Conservation (phyloP, 2,888 invertebrate species). For the Epinotia ramella region DNA sequence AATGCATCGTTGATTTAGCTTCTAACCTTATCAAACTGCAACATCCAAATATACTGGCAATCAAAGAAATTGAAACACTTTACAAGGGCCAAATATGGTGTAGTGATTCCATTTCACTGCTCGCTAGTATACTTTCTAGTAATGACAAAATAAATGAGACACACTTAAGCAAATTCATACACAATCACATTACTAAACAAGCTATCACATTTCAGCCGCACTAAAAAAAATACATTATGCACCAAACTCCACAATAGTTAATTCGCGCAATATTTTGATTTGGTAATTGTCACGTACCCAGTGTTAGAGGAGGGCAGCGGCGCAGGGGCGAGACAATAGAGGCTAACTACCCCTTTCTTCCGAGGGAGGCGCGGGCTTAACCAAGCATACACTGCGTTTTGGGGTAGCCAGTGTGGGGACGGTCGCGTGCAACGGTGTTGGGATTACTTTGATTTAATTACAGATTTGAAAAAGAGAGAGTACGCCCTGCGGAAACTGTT, state of each 20-base stretch:
- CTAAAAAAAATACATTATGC: conserved; percentile 9
- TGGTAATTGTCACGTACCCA: conserved; percentile 62
- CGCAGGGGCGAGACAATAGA: conserved; percentile 75
- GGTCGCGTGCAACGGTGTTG: conserved; percentile 53
- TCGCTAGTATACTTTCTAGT: too few relatives aligned
- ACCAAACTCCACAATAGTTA: conserved; percentile 31
- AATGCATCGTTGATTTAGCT: too few relatives aligned
- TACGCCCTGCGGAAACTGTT: too few relatives aligned
- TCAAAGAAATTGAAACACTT: too few relatives aligned
- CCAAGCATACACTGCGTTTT: conserved; percentile 82
- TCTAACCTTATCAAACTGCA: too few relatives aligned
- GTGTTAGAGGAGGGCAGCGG: conserved; percentile 51
- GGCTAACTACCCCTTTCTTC: conserved; percentile 85
- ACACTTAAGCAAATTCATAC: not conserved
- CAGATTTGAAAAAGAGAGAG: too few relatives aligned
- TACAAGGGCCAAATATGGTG: too few relatives aligned
- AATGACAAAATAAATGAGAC: not conserved
- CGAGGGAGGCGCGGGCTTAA: conserved; percentile 81
- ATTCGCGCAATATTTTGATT: conserved; percentile 43
- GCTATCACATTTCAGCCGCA: conserved; percentile 37
- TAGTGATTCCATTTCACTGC: too few relatives aligned
- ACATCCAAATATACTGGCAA: not conserved
- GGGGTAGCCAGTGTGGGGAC: conserved; percentile 72
- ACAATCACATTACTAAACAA: conserved; percentile 8
- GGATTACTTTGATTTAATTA: conserved; percentile 12